phyloP scores from a whole-genome alignment of 30 jellyfish, hydroid and myxozoan species.

The Aurelia coerulea region DNA sequence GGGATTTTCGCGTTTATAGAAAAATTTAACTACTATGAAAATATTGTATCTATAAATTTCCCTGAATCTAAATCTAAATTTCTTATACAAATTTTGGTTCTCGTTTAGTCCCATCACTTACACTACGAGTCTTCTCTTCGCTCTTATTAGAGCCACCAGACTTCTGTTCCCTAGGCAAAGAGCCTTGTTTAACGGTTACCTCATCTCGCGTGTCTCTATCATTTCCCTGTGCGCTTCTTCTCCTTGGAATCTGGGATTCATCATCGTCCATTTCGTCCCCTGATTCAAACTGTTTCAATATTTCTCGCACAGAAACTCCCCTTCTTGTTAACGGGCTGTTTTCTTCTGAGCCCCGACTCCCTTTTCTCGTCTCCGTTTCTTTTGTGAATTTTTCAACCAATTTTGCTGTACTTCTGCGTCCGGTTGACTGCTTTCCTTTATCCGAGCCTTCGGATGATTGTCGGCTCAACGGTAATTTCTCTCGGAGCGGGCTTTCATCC shows the following conservation, averaged over 20 bases:
- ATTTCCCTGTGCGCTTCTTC: constrained; percentile 4
- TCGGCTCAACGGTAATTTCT: constrained; percentile 1
- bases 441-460: constrained; percentile 1
- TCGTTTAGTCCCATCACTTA: constrained; percentile 30
- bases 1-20: too few species aligned
- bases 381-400: constrained; percentile 50
- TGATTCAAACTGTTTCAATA: constrained; percentile 64
- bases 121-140: constrained; percentile 43
- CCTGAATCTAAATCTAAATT: neutral
- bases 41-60: neutral
- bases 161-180: constrained; percentile 43
- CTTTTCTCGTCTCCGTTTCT: constrained; percentile 29
- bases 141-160: neutral
- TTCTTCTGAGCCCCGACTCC: constrained; percentile 11
- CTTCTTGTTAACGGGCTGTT: constrained; percentile 45
- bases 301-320: constrained; percentile 53
- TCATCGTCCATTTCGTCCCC: constrained; percentile 74
- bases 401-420: constrained; percentile 48
- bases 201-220: constrained; percentile 1
- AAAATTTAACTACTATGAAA: neutral
- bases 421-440: neutral
- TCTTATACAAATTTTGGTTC: constrained; percentile 49
- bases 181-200: constrained; percentile 6
- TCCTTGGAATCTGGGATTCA: constrained; percentile 12
- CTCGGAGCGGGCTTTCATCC: constrained; percentile 11